These are phyloP conservation scores for Sipha maydis DNA, from an alignment of 2,888 invertebrate genomes.

Conservation along the genomic window DNA sequence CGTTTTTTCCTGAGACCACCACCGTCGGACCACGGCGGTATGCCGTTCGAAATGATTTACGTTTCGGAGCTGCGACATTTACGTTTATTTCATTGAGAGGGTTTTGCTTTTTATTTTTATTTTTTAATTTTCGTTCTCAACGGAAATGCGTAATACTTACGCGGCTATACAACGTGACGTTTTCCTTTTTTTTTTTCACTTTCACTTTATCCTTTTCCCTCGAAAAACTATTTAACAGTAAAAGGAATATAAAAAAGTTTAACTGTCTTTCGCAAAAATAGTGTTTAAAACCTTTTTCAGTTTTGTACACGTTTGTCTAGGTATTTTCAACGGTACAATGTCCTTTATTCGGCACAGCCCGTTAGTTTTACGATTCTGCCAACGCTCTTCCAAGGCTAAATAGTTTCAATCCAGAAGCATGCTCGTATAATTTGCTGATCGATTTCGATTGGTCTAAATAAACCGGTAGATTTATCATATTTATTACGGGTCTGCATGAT, in stretches of 20 bases:
- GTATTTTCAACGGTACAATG: background rate
- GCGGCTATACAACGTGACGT: background rate
- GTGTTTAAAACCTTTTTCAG: no score
- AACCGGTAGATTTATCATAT: no score
- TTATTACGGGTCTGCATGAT: no score
- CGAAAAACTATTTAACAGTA: background rate
- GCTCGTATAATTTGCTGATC: no score
- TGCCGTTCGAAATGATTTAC: no score
- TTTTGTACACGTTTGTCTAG: background rate
- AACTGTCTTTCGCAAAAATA: background rate
- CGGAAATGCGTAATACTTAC: background rate
- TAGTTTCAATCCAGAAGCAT: no score
- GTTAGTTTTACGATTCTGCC: background rate
- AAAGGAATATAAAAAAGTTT: background rate
- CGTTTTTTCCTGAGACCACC: background rate
- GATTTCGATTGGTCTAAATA: no score
- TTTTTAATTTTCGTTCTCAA: background rate
- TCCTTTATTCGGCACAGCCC: background rate
- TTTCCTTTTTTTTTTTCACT: background rate
- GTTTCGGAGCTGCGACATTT: background rate
- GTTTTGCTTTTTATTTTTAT: no score
- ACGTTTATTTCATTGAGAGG: background rate
- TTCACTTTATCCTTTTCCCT: background rate
- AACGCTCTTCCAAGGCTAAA: background rate
- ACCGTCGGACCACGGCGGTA: background rate